Evolutionary conservation across 2,113 vertebrate species (phyloP), one percentile per base, ranked within the genome.

Genomic region (Tragelaphus buxtoni): DNA sequence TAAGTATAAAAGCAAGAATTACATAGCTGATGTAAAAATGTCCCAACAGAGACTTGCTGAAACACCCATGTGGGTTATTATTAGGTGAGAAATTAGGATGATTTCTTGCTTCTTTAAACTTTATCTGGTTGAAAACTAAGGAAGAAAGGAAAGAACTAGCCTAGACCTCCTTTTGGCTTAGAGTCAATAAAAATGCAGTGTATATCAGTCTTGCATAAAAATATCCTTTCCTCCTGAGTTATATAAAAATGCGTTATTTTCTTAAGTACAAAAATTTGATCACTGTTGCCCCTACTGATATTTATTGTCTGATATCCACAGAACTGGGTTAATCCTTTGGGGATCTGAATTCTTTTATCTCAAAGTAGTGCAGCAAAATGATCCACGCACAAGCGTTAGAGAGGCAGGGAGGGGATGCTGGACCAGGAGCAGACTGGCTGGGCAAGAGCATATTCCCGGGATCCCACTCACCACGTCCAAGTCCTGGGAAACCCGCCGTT

Each of bases 401-500:
- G 39, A 69, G 30, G 55, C 3, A 26, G 3, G 5, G 32, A 5
- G 45, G 28, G 17, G 9, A 28, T 1, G 28, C 5, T 35, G 24
- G 89, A 22, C 13, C 9, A 1, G 22, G 13, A 65, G 39, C 7
- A 2, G 5, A 24, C 5, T 0, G 0, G 4, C 42, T 17, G 3
- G 53, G 76, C 76, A 84, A 39, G 10, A 5, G 14, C 2, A 1
- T 0, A 0, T 22, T 35, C 65, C 47, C 81, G 2, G 22, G 26
- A 47, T 49, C 39, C 76, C 83, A 98, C 98, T 98, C 98, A 99
- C 99, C 99, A 99, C 98, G 72, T 99, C 99, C 55, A 99, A 98
- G 91, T 99, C 99, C 98, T 99, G 99, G 45, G 99, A 99, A 87
- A 99, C 99, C 35, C 99, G 98, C 32, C 99, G 98, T 58, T 99